phyloP scores from a whole-genome alignment of 2,113 vertebrate genomes.

The Tragelaphus buxtoni region DNA sequence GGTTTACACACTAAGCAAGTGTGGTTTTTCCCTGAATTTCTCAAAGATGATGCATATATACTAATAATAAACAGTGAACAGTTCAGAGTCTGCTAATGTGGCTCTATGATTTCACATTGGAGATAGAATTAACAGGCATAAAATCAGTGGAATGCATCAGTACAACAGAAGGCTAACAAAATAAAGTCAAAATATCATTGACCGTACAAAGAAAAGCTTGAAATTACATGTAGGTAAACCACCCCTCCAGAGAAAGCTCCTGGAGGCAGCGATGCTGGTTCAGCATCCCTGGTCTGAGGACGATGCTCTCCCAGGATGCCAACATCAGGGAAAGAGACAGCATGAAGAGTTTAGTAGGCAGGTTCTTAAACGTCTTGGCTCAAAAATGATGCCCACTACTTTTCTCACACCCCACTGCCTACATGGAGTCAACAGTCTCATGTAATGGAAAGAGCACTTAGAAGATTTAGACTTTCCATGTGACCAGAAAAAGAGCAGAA shows the following conservation, averaged over 20 bases:
- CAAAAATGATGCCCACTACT: background rate
- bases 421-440: background rate
- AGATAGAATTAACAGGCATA: background rate
- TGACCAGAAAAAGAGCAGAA: background rate
- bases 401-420: background rate
- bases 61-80: background rate
- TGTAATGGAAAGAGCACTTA: background rate
- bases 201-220: background rate
- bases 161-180: background rate
- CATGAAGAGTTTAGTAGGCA: rapidly evolving
- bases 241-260: background rate
- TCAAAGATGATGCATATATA: background rate
- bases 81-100: background rate
- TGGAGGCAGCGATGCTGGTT: background rate
- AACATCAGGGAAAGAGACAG: background rate
- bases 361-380: background rate
- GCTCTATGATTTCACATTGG: background rate
- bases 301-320: no score
- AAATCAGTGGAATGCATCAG: background rate
- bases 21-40: background rate
- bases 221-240: background rate
- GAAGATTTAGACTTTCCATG: background rate
- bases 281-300: background rate
- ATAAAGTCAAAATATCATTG: background rate
- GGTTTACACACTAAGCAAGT: background rate